phyloP scores from a whole-genome alignment of 2,888 invertebrate species.

The Drosophila helvetica region DNA sequence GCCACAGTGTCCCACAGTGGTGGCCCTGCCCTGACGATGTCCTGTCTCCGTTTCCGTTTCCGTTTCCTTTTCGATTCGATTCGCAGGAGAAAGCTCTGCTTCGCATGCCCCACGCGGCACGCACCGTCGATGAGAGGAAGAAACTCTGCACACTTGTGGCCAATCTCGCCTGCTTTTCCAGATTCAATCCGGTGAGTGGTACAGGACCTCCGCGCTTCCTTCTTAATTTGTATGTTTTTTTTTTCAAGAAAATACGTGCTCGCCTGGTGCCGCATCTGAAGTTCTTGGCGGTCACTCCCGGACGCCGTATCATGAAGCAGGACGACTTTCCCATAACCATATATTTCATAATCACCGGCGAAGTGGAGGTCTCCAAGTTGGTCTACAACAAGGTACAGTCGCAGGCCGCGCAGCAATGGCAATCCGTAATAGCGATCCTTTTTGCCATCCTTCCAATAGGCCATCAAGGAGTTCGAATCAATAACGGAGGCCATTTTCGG shows the following conservation, averaged over 20 bases:
- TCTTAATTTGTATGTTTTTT: background rate
- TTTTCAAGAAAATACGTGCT: constrained; percentile 86
- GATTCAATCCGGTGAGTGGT: constrained; percentile 85
- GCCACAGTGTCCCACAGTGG: background rate
- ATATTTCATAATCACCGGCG: constrained; percentile 88
- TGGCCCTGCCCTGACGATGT: background rate
- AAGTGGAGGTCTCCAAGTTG: constrained; percentile 82
- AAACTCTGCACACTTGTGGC: constrained; percentile 86
- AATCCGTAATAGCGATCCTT: too few relatives aligned
- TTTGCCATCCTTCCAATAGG: too few relatives aligned
- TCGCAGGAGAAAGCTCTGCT: constrained; percentile 87
- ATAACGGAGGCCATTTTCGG: constrained; percentile 72
- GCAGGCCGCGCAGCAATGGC: too few relatives aligned
- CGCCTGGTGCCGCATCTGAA: constrained; percentile 86
- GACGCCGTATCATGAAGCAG: constrained; percentile 87
- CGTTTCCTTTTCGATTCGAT: background rate
- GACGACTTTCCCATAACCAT: constrained; percentile 86
- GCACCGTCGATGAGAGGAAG: constrained; percentile 87
- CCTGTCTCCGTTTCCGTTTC: too few relatives aligned
- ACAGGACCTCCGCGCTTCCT: too few relatives aligned
- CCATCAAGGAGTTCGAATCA: constrained; percentile 20
- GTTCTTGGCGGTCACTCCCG: constrained; percentile 87
- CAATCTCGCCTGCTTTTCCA: constrained; percentile 87
- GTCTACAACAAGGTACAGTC: constrained; percentile 75
- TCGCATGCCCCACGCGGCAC: constrained; percentile 85